Percentiles rank a stretch among this genome's conserved stretches.
Evolutionary conservation across 2,797 vertebrate genomes (phyloP).

Genomic region (Galaxias olidus): DNA sequence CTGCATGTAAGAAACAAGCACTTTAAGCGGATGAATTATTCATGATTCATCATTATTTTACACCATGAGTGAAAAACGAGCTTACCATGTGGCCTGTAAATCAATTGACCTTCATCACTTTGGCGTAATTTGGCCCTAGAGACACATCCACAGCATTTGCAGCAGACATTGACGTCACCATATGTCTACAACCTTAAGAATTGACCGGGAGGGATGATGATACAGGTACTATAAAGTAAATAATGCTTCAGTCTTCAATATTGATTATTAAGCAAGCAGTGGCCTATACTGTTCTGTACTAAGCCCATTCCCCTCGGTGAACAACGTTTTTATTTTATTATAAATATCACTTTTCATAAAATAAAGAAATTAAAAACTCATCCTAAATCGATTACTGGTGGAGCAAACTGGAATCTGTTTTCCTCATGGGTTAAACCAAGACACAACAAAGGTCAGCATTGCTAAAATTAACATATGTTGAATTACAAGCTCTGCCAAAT

Average conservation of each 20-base stretch:
- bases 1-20: too few species aligned
- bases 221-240: background rate
- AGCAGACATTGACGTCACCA: background rate
- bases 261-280: too few species aligned
- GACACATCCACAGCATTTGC: background rate
- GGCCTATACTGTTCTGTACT: too few species aligned
- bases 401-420: background rate
- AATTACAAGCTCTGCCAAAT: slow-evolving; percentile 17
- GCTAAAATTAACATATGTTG: slow-evolving; percentile 1
- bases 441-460: slow-evolving; percentile 5
- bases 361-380: too few species aligned
- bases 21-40: background rate
- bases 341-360: too few species aligned
- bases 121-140: background rate
- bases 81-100: background rate
- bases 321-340: too few species aligned
- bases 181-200: background rate
- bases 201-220: too few species aligned
- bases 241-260: background rate
- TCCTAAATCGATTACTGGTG: background rate
- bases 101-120: background rate
- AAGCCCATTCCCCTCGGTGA: too few species aligned
- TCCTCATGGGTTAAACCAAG: slow-evolving; percentile 17
- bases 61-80: background rate
- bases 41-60: background rate